Conservation (phyloP, 2,888 invertebrate species). For the Pheosia gnoma region DNA sequence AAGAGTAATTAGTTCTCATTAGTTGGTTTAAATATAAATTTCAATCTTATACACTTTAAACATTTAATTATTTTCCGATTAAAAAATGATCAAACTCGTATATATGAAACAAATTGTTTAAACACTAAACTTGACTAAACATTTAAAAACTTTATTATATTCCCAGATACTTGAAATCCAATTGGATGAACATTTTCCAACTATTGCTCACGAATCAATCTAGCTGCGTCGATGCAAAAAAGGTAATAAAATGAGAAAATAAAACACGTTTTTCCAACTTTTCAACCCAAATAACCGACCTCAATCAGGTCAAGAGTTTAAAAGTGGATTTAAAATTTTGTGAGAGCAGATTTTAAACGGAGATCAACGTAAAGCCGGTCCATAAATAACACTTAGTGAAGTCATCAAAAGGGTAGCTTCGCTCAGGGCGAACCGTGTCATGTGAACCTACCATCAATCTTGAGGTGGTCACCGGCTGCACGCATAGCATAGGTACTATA, state of each 20-base stretch:
- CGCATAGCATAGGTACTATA: constrained; percentile 53
- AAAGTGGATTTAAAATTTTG: constrained; percentile 64
- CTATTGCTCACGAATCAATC: not conserved
- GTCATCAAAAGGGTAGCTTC: constrained; percentile 80
- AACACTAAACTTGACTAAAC: too few relatives aligned
- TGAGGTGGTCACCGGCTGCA: constrained; percentile 60
- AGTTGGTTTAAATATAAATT: too few relatives aligned
- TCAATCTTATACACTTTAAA: too few relatives aligned
- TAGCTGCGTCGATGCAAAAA: not conserved
- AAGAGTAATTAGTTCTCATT: too few relatives aligned
- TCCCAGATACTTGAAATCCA: too few relatives aligned
- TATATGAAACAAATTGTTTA: too few relatives aligned
- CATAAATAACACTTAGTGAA: constrained; percentile 82
- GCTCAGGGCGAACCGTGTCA: constrained; percentile 75
- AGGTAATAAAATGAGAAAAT: not conserved
- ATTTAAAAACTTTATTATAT: too few relatives aligned
- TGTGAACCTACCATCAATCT: constrained; percentile 82
- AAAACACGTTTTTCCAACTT: constrained; percentile 4
- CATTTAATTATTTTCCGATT: too few relatives aligned
- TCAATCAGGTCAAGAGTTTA: constrained; percentile 49
- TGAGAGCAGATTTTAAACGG: constrained; percentile 59
- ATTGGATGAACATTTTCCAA: too few relatives aligned
- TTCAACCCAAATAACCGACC: constrained; percentile 12
- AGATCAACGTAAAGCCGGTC: constrained; percentile 70
- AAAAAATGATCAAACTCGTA: too few relatives aligned